Percentiles rank a stretch among this genome's conserved stretches.
Conservation (phyloP, 2,888 invertebrate species). For the Drosophila anomelani region DNA sequence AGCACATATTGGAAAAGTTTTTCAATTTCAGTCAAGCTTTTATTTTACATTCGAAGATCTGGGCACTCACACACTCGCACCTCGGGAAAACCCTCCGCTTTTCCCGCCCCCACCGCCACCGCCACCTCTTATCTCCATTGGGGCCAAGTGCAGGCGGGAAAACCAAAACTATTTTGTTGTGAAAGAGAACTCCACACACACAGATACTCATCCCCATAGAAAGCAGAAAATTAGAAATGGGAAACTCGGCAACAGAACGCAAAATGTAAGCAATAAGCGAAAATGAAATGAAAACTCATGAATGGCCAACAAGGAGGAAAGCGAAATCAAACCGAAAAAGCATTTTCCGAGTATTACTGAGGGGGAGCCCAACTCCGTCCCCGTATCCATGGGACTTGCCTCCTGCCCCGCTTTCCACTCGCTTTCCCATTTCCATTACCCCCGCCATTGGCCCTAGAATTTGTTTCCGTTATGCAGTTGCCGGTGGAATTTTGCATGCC, state of each 20-base stretch:
- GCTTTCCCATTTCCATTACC: slow-evolving; percentile 24
- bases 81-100: slow-evolving; percentile 20
- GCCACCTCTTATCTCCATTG: slow-evolving; percentile 26
- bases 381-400: slow-evolving; percentile 11
- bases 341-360: slow-evolving; percentile 61
- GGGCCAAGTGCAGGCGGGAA: slow-evolving; percentile 46
- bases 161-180: slow-evolving; percentile 63
- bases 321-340: slow-evolving; percentile 64
- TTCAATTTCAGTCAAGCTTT: slow-evolving; percentile 78
- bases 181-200: slow-evolving; percentile 55
- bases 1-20: slow-evolving; percentile 76
- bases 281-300: slow-evolving; percentile 82
- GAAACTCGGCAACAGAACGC: slow-evolving; percentile 64
- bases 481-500: slow-evolving; percentile 49
- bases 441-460: slow-evolving; percentile 11
- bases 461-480: slow-evolving; percentile 45
- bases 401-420: not conserved
- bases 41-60: slow-evolving; percentile 76
- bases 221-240: slow-evolving; percentile 71
- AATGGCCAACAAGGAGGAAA: slow-evolving; percentile 57
- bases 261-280: slow-evolving; percentile 76
- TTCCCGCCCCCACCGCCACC: not conserved
- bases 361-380: slow-evolving; percentile 33
- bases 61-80: slow-evolving; percentile 34
- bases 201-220: slow-evolving; percentile 19